Base-by-base conservation (phyloP, 2,113 vertebrate species). In the Leucoraja erinaceus region DNA sequence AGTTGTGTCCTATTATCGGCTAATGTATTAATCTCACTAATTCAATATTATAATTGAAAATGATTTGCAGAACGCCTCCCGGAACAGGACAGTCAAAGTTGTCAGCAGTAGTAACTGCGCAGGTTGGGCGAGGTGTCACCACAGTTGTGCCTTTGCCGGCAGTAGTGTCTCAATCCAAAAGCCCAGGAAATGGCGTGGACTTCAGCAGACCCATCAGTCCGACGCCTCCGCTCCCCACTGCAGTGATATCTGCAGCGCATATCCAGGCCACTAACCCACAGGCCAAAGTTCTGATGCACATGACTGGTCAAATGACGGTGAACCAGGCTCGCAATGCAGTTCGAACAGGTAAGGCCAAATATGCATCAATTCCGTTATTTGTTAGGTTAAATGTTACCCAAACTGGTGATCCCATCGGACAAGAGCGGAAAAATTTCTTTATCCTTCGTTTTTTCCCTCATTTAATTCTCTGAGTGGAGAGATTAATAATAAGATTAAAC, bases 301-400 rank as follows among this genome's bases (percentile, higher is more conserved):
- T 98, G 96, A 97, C 95, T 3, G 97, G 98, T 47, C 98, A 99
- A 95, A 99, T 99, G 98, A 99, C 98, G 0, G 98, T 99, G 91
- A 99, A 97, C 95, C 99, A 99, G 95, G 98, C 99, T 93, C 98
- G 98, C 93, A 99, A 96, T 59, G 97, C 97, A 0, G 98, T 97
- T 94, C 95, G 98, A 94, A 99, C 99, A 96, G 98, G 99, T 99
- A 96, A 94, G 94, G 93, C 74, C 93, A 7, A 47, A 25, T 2
- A 10, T 18, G 18, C 22, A 33, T 38, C 47, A 5, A 12, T 33
- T 63, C 8, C 11, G 33, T 38, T 0, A 0, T 72, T 70, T 7
- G 3, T 68, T 12, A 63, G 12, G 11, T 25, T 2, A 47, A 47
- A 47, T 47, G 25, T 70, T 68, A 11, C 18, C 14, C 61, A 33